These are phyloP conservation scores for Sterrhoptilus dennistouni DNA, from an alignment of 2,113 vertebrate species.

Conservation along the genomic window DNA sequence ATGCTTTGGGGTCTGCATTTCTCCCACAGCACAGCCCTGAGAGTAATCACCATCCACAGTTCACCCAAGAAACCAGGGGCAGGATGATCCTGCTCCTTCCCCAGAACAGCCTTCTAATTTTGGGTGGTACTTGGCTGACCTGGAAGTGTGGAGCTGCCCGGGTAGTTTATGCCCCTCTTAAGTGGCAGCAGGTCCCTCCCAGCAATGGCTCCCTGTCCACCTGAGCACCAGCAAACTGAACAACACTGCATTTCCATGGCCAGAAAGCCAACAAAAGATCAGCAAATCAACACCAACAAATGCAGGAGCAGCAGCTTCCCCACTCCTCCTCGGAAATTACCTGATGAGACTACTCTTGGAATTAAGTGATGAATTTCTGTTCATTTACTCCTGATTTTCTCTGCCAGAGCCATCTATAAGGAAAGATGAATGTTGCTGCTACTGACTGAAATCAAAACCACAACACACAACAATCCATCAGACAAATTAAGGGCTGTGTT, in stretches of 20 bases:
- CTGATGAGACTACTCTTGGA: neutral
- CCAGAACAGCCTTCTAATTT: neutral
- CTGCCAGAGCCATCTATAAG: neutral
- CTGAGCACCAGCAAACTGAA: neutral
- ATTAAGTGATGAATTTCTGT: neutral
- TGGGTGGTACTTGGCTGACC: neutral
- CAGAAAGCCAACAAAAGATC: neutral
- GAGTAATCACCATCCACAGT: neutral
- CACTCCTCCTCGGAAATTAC: neutral
- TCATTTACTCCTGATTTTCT: neutral
- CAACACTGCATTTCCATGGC: accelerated
- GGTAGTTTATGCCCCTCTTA: neutral
- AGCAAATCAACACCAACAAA: neutral
- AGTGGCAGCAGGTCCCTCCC: neutral
- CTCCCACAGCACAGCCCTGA: neutral
- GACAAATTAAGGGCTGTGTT: neutral
- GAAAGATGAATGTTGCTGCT: neutral
- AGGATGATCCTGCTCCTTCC: neutral
- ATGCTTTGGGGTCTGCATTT: neutral
- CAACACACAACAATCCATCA: neutral
- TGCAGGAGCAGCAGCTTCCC: neutral
- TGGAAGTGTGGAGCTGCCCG: neutral
- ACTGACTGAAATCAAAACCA: neutral
- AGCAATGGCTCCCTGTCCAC: neutral
- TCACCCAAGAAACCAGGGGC: neutral